phyloP scores from a whole-genome alignment of 2,797 vertebrate species.

The Lepus townsendii region DNA sequence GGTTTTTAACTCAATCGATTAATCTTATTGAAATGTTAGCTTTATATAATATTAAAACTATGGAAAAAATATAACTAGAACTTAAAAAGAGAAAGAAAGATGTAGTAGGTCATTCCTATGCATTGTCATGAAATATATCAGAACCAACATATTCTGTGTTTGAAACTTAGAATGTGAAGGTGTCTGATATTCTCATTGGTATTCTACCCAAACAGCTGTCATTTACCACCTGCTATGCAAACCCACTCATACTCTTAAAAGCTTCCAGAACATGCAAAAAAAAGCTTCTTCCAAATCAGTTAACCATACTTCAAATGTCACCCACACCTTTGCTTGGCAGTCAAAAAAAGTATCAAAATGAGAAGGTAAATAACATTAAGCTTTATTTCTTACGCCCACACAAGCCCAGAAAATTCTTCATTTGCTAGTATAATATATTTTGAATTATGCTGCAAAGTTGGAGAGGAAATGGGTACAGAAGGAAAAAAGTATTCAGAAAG shows the following conservation, averaged over 20 bases:
- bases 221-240: slow-evolving; percentile 74
- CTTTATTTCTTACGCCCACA: slow-evolving; percentile 40
- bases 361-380: slow-evolving; percentile 71
- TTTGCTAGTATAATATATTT: neutral
- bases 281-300: slow-evolving; percentile 64
- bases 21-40: slow-evolving; percentile 45
- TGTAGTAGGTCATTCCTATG: neutral
- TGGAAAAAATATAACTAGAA: neutral
- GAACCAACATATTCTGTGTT: slow-evolving; percentile 44
- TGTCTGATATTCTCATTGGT: slow-evolving; percentile 67
- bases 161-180: slow-evolving; percentile 35
- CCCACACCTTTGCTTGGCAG: slow-evolving; percentile 72
- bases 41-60: slow-evolving; percentile 23
- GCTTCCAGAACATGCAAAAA: slow-evolving; percentile 58
- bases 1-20: slow-evolving; percentile 1
- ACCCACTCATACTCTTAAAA: slow-evolving; percentile 77
- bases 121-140: neutral
- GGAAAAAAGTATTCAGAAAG: neutral
- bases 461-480: neutral
- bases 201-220: slow-evolving; percentile 71
- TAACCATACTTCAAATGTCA: slow-evolving; percentile 78
- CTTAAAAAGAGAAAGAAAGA: neutral
- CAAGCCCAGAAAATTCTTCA: slow-evolving; percentile 45
- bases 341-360: slow-evolving; percentile 46
- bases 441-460: slow-evolving; percentile 5